These are phyloP conservation scores for Drosophila recens DNA, from an alignment of 2,888 invertebrate species.

Conservation along the genomic window DNA sequence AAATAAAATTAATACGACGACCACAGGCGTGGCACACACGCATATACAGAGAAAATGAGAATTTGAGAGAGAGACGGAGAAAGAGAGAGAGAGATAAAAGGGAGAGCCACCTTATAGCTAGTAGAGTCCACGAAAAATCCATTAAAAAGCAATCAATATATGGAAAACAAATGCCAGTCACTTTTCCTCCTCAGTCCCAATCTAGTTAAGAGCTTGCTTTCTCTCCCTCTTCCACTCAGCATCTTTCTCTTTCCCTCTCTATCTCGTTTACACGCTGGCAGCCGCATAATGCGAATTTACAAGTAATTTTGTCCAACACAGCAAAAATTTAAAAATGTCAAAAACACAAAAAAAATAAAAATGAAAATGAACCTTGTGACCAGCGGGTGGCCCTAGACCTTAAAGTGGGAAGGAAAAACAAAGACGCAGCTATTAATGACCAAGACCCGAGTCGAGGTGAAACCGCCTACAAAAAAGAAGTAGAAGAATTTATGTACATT, in stretches of 20 bases:
- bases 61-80: neutral
- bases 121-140: conserved; percentile 68
- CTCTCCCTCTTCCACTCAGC: neutral
- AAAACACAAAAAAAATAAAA: conserved; percentile 67
- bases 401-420: conserved; percentile 29
- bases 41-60: conserved; percentile 12
- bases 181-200: conserved; percentile 47
- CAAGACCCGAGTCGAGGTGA: conserved; percentile 50
- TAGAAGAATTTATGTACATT: conserved; percentile 1
- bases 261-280: neutral
- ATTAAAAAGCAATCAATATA: conserved; percentile 81
- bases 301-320: conserved; percentile 71
- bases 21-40: conserved; percentile 21
- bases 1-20: conserved; percentile 72
- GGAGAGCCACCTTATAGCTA: conserved; percentile 55
- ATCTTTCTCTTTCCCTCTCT: neutral
- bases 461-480: conserved; percentile 24
- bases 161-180: conserved; percentile 78
- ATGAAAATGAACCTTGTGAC: conserved; percentile 61
- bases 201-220: conserved; percentile 63
- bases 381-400: conserved; percentile 52
- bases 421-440: conserved; percentile 54
- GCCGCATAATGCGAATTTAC: conserved; percentile 69
- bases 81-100: neutral
- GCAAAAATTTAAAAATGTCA: conserved; percentile 74